Evolutionary conservation across 2,888 invertebrate species (phyloP), one percentile per base, ranked within the genome.

Genomic region (Plagiodera versicolora): DNA sequence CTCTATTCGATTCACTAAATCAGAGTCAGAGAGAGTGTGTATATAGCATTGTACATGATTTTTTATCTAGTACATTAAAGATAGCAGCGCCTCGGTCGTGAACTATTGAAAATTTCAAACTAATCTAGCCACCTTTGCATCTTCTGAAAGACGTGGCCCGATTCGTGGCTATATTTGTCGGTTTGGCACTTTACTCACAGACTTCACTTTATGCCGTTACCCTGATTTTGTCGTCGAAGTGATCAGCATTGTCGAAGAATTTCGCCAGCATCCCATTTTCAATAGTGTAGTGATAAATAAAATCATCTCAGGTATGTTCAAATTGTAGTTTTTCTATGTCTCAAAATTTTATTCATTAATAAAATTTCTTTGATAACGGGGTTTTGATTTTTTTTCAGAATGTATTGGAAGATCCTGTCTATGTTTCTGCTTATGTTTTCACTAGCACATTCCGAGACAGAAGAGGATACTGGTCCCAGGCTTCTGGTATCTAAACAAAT

Each of bases 401-500:
- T 65, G 65, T 50, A 56, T 50, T 50, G 44, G 18, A 51, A 48
- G 54, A 50, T 60, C 53, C 16, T 70, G n/a, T 58, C 59, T 45
- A 50, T 72, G 50, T 56, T 72, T 20, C 50, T 71, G 51, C 64
- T 67, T 47, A 6, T 74, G 16, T 49, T 71, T 50, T 70, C 71
- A 18, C 39, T 68, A 19, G 71, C 51, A 18, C 63, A 81, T 61
- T 84, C 57, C 19, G 70, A 72, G 57, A 62, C 63, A 24, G 89
- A 89, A 66, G 91, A 91, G 72, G 89, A 90, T 46, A 83, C 88
- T 49, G 86, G 87, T 56, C 96, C 97, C 17, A 87, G 91, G 72
- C 83, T 98, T 51, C 82, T 98, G 64, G 89, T 95, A 19, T 93
- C 94, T 9, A 98, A 98, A 82, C 93, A 94, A 81, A 91, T 98